A percentile compares a stretch with the other conserved stretches of the same genome.
Conservation (phyloP, 2,888 invertebrate species). For the Pinctada fucata region DNA sequence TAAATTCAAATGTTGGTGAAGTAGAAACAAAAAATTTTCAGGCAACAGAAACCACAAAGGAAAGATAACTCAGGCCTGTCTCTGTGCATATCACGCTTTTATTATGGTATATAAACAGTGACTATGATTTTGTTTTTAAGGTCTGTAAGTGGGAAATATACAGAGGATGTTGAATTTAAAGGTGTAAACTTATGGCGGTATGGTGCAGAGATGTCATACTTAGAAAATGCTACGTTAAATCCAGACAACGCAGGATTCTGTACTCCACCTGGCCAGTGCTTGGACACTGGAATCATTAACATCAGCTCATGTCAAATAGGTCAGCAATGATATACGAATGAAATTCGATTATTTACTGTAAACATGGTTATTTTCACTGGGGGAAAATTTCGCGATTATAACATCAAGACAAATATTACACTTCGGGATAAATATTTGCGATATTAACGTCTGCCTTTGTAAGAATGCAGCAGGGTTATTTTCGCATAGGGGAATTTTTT, state of each 20-base stretch:
- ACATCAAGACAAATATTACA: too few species aligned
- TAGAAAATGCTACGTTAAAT: conserved; percentile 64
- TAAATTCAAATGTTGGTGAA: not conserved
- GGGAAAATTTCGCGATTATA: too few species aligned
- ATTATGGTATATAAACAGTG: not conserved
- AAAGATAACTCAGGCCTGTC: too few species aligned
- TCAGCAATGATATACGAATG: conserved; percentile 21
- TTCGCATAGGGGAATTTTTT: too few species aligned
- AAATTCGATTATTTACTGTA: too few species aligned
- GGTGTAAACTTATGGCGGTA: conserved; percentile 67
- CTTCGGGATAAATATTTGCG: too few species aligned
- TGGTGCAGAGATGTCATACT: conserved; percentile 49
- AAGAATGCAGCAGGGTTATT: too few species aligned
- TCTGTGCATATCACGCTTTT: not conserved
- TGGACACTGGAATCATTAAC: conserved; percentile 70
- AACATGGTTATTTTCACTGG: too few species aligned
- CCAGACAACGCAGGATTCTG: conserved; percentile 74
- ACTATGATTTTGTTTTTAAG: conserved; percentile 48
- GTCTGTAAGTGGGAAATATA: conserved; percentile 64
- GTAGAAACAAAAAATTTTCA: too few species aligned
- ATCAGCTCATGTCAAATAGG: conserved; percentile 58
- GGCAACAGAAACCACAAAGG: too few species aligned
- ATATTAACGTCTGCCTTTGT: too few species aligned
- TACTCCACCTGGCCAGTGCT: conserved; percentile 64
- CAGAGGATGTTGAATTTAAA: conserved; percentile 49